Percentiles rank a stretch among this genome's conserved stretches.
phyloP scores from a whole-genome alignment of 2,113 vertebrate genomes.

The Antigone vipio region DNA sequence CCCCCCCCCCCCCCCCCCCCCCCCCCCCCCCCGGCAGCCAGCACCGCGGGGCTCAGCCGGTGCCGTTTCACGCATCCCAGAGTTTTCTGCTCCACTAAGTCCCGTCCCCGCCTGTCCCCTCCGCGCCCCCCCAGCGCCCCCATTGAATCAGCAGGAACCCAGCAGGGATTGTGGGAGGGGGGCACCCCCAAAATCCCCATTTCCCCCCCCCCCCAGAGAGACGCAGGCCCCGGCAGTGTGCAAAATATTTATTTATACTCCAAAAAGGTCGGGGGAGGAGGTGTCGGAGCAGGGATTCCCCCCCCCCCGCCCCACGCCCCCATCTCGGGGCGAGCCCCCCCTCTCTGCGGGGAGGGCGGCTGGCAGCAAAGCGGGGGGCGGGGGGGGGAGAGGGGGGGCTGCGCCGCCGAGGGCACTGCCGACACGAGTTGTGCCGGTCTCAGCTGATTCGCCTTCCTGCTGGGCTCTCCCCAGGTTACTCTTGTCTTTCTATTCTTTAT shows the following conservation, averaged over 20 bases:
- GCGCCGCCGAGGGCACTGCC: background rate
- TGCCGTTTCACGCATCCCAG: no score
- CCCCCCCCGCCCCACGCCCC: background rate
- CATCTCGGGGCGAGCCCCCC: background rate
- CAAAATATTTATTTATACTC: conserved; percentile 73
- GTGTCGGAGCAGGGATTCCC: background rate
- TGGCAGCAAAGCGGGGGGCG: background rate
- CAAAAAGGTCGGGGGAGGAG: conserved; percentile 44
- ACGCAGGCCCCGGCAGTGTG: background rate
- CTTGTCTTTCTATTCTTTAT: background rate
- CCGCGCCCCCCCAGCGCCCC: no score
- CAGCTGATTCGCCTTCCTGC: background rate
- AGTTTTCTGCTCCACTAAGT: background rate
- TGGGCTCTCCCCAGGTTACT: background rate
- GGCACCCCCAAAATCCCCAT: background rate
- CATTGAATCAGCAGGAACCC: no score
- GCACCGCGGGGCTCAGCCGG: no score
- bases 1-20: background rate
- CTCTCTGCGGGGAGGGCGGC: background rate
- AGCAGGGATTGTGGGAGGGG: background rate
- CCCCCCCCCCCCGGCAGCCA: background rate
- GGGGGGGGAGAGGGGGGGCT: background rate
- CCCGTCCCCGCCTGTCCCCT: no score
- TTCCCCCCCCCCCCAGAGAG: background rate
- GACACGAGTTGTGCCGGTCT: background rate